These are phyloP conservation scores for Enteromius thamalakanensis DNA, from an alignment of 2,797 vertebrate genomes.

Conservation along the genomic window DNA sequence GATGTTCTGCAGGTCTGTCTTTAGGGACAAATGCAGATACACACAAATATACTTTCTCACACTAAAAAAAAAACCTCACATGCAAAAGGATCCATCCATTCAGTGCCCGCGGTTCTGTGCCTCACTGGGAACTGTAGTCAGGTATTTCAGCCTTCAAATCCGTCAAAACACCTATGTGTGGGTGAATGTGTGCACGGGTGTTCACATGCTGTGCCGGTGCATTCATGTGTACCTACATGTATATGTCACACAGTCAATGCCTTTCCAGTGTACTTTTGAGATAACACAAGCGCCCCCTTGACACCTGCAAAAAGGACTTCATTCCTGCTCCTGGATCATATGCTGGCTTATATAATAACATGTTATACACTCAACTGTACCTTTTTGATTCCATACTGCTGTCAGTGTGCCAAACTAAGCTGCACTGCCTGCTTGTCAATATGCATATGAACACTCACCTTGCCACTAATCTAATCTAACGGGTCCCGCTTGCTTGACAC, in stretches of 20 bases:
- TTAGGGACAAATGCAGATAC: constrained; percentile 17
- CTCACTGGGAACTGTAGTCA: not conserved
- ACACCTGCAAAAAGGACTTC: constrained; percentile 49
- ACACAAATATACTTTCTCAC: constrained; percentile 10
- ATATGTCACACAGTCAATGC: constrained; percentile 38
- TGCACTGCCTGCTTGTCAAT: constrained; percentile 13
- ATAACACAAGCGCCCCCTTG: constrained; percentile 14
- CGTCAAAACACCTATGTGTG: constrained; percentile 39
- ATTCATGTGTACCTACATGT: constrained; percentile 39
- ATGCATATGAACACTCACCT: constrained; percentile 43
- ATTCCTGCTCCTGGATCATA: constrained; percentile 37
- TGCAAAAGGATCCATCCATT: not conserved
- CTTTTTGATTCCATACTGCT: constrained; percentile 39
- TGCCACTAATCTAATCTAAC: constrained; percentile 24
- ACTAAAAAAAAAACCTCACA: not conserved
- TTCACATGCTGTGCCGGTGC: constrained; percentile 14
- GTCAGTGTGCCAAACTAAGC: constrained; percentile 9
- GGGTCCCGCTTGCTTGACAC: not conserved
- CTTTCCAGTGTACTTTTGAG: constrained; percentile 34
- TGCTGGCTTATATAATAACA: constrained; percentile 41
- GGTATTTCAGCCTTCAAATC: constrained; percentile 11
- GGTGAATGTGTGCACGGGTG: constrained; percentile 35
- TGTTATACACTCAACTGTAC: constrained; percentile 36
- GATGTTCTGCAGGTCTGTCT: constrained; percentile 19
- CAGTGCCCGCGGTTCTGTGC: not conserved